Base-by-base conservation (phyloP, 1,140 invertebrate genomes). In the Gryllus bimaculatus region DNA sequence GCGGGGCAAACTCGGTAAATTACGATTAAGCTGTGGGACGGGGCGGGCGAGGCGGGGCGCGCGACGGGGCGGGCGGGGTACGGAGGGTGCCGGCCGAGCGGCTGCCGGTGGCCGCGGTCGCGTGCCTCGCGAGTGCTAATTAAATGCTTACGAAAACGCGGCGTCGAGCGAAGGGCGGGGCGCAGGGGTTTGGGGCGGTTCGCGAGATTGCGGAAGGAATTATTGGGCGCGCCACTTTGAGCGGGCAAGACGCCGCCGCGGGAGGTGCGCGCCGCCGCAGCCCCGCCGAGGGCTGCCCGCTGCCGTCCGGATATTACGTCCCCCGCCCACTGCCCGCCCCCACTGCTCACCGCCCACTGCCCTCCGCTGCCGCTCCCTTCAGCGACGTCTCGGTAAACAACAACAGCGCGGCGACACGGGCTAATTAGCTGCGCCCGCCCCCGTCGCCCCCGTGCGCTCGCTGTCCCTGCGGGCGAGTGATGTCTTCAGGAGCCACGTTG, bases 221-320 rank as follows among this genome's bases (percentile, higher is more conserved):
- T 79, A 79, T 76, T 79, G 76, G 78, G 54, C 2, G 26, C 82
- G 81, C 81, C 76, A 77, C 76, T 77, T 54, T 77, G 76, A 48
- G 47, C 76, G n/a, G 47, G 15, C 47, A 77, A 77, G 76, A 77
- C 47, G 76, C 48, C 76, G 48, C 13, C 47, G 47, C 21, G 75
- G 39, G 75, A n/a, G 26, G 10, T 1, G 26, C 26, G 26, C 26
- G 26, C 26, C 26, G 26, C 26, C 74, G 15, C n/a, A 12, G 74
- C 0, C 26, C 39, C 39, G 39, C 8, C 39, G n/a, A 47, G 8
- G 39, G 12, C 75, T 12, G 75, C 12, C 12, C 15, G 39, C 66
- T 73, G 13, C n/a, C 13, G 13, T 73, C 26, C 54, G 54, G 54
- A 66, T 66, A 66, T 66, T 66, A 66, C 54, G 54, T 18, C 54